Percentiles rank a stretch among this genome's conserved stretches.
Conservation (phyloP, 1,140 invertebrate species). For the Fopius arisanus region DNA sequence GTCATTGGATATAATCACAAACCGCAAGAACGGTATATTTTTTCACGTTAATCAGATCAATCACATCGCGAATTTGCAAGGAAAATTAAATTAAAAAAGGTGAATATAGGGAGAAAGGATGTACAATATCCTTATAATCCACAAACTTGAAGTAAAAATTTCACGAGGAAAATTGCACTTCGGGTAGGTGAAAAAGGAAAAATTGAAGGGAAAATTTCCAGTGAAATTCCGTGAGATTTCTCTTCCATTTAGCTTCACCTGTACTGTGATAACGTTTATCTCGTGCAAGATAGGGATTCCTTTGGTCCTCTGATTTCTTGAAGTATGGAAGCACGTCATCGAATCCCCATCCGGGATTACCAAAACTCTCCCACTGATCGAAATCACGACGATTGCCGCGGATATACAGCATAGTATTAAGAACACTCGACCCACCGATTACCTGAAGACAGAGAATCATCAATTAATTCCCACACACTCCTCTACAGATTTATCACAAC, state of each 20-base stretch:
- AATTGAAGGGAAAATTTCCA: too few species aligned
- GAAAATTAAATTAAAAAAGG: too few species aligned
- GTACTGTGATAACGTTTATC: conserved; percentile 75
- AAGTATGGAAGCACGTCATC: conserved; percentile 89
- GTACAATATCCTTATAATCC: too few species aligned
- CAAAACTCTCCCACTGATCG: conserved; percentile 87
- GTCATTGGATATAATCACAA: too few species aligned
- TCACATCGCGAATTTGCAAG: too few species aligned
- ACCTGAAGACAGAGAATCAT: conserved; percentile 56
- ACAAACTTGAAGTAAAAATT: too few species aligned
- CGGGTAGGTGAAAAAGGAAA: too few species aligned
- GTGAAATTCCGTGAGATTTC: too few species aligned
- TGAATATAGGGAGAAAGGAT: too few species aligned
- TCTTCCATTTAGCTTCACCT: conserved; percentile 61
- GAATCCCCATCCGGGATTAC: conserved; percentile 90
- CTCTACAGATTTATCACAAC: not conserved
- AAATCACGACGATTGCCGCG: conserved; percentile 89
- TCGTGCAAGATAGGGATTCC: conserved; percentile 80
- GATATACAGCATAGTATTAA: conserved; percentile 92
- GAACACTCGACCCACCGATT: conserved; percentile 84
- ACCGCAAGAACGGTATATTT: too few species aligned
- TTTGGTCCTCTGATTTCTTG: conserved; percentile 83
- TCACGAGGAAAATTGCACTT: too few species aligned
- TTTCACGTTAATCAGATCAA: too few species aligned
- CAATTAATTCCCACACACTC: not conserved